A percentile compares a stretch with the other conserved stretches of the same genome.
These are phyloP conservation scores for Tholera decimalis DNA, from an alignment of 2,888 invertebrate species.

Conservation along the genomic window DNA sequence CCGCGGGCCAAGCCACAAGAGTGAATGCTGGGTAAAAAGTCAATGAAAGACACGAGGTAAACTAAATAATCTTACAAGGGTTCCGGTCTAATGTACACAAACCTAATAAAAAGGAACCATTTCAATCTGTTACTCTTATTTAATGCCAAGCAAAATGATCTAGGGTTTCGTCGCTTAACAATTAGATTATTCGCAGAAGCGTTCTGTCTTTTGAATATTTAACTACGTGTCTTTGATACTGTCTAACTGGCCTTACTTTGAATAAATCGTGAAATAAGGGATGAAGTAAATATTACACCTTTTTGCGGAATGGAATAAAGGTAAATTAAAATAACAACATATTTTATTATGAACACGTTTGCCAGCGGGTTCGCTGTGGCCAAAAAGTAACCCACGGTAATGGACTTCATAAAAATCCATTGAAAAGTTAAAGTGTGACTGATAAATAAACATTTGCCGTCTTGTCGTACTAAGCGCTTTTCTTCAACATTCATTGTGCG, in stretches of 20 bases:
- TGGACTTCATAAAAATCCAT: too few relatives aligned
- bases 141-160: conserved; percentile 9
- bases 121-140: neutral
- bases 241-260: neutral
- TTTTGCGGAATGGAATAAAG: neutral
- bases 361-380: neutral
- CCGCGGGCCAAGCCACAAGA: too few relatives aligned
- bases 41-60: neutral
- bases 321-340: neutral
- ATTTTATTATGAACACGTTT: neutral
- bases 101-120: neutral
- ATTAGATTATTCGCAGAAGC: conserved; percentile 14
- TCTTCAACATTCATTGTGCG: too few relatives aligned
- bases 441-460: too few relatives aligned
- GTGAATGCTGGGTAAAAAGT: neutral
- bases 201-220: conserved; percentile 31
- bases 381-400: neutral
- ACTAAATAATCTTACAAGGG: neutral
- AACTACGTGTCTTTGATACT: conserved; percentile 11
- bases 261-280: neutral
- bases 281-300: conserved; percentile 2
- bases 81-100: neutral
- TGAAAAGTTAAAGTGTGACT: too few relatives aligned
- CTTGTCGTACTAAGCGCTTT: too few relatives aligned
- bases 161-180: neutral